Evolutionary conservation across 1,140 invertebrate species (phyloP), one percentile per base, ranked within the genome.

Genomic region (Sitobion miscanthi): DNA sequence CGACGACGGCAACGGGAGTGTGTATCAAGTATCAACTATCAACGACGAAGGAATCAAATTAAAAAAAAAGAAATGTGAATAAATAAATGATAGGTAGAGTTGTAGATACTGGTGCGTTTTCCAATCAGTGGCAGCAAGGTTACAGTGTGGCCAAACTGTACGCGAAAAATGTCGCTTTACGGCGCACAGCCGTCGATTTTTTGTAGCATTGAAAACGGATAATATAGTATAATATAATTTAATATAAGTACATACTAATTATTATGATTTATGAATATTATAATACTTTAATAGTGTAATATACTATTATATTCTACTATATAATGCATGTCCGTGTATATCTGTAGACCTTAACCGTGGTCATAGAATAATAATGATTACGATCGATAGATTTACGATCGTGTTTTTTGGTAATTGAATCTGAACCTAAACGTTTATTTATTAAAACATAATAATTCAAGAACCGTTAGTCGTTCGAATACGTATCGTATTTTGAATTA

Each of bases 41-140:
- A 45, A 62, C 47, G 52, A 69, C 89, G 54, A 42, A 23, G 25
- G 38, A 69, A 57, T 30, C 23, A 21, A 30, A 42, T 42, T 89
- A 89, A 89, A 17, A 38, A n/a, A 57, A 57, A 89, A 35, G 38
- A 54, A 38, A 38, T 89, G 49, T 14, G 49, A 38, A 54, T 89
- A 89, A 89, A 89, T 89, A 89, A 42, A 89, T 69, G 54, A 62
- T 69, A 45, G 54, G 62, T 77, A 77, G 62, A 77, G 30, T 77
- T 77, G 62, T 77, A 77, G 62, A 57, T 54, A 57, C 49, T 89
- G 54, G 54, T 62, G 54, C 11, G 87, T 88, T 42, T 90, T 69
- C 89, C 89, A 69, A 90, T 90, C 89, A 62, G 54, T 47, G 23
- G 45, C 38, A 57, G 5, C 57, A 38, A 25, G 0, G 0, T 23